Evolutionary conservation across 2,113 vertebrate species (phyloP).

Genomic region (Oreocharis arfaki): DNA sequence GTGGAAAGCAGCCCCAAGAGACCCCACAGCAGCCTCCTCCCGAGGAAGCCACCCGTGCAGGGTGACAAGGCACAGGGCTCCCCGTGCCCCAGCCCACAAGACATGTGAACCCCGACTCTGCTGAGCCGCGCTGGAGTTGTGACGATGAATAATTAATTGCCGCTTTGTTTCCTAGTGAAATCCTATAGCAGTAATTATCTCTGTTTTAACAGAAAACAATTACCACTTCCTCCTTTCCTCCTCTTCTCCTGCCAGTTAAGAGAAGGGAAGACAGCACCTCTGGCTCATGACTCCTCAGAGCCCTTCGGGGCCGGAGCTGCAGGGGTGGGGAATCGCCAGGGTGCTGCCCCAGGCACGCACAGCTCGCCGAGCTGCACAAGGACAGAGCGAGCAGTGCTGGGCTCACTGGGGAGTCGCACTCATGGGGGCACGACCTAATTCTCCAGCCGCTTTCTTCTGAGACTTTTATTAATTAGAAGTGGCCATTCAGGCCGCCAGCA

Average conservation of each 20-base stretch:
- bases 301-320: neutral
- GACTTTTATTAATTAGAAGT: neutral
- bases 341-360: accelerated
- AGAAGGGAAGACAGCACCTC: neutral
- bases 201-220: slow-evolving; percentile 17
- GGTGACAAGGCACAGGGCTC: neutral
- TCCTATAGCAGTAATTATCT: slow-evolving; percentile 21
- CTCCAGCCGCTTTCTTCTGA: neutral
- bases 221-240: neutral
- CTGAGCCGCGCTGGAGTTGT: accelerated
- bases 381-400: neutral
- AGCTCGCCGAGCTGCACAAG: neutral
- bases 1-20: neutral
- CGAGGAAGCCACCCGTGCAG: accelerated
- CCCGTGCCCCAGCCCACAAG: neutral
- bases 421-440: neutral
- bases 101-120: neutral
- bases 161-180: slow-evolving; percentile 12
- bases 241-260: neutral
- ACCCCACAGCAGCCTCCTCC: neutral
- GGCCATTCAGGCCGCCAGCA: neutral
- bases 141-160: neutral
- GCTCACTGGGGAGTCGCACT: neutral
- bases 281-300: neutral
- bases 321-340: neutral